Conservation (phyloP, 2,888 invertebrate species). For the Eilema depressum region DNA sequence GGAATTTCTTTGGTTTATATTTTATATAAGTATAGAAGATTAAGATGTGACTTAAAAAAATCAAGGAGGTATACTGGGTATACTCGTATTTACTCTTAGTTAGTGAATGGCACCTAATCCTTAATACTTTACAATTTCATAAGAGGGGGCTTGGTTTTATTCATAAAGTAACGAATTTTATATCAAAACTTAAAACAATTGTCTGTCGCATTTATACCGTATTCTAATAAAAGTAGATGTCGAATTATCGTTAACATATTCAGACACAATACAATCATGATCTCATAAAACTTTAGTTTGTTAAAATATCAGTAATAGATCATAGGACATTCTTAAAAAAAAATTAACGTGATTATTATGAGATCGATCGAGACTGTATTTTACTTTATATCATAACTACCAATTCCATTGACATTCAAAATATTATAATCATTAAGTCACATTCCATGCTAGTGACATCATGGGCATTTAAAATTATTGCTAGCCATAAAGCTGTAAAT, state of each 20-base stretch:
- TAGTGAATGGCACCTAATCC: too few relatives aligned
- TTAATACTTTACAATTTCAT: too few relatives aligned
- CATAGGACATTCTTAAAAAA: background rate
- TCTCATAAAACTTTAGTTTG: background rate
- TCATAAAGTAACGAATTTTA: too few relatives aligned
- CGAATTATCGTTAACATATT: background rate
- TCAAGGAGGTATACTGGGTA: too few relatives aligned
- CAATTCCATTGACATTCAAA: background rate
- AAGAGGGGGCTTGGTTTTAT: too few relatives aligned
- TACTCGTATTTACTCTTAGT: too few relatives aligned
- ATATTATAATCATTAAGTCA: background rate
- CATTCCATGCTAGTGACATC: background rate
- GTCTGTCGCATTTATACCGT: too few relatives aligned
- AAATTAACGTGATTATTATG: background rate
- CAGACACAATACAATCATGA: background rate
- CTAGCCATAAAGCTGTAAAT: constrained; percentile 53
- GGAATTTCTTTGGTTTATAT: too few relatives aligned
- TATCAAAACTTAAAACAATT: too few relatives aligned
- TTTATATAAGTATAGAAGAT: too few relatives aligned
- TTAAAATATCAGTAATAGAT: background rate
- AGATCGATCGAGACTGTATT: background rate
- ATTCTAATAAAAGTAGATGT: background rate
- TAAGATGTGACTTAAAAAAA: too few relatives aligned
- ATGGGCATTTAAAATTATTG: background rate
- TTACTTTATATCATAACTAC: background rate